Evolutionary conservation across 37 sponge, comb jelly and placozoan species (phyloP).

Genomic region (Crambe crambe): DNA sequence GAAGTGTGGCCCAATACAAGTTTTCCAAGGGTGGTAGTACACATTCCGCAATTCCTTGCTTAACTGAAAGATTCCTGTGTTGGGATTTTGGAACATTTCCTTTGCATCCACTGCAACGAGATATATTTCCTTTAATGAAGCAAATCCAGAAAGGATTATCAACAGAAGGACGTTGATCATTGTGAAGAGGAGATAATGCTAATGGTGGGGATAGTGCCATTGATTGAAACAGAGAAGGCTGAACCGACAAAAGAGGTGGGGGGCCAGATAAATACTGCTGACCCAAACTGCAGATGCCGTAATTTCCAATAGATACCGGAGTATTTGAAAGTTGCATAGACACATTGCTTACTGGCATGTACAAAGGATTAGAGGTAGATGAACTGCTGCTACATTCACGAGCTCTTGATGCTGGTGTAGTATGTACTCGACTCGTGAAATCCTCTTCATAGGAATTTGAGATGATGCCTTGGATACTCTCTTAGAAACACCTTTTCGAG

Average conservation of each 20-base stretch:
- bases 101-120: conserved; percentile 13
- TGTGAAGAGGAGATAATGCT: not conserved
- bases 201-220: not conserved
- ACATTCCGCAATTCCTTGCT: not conserved
- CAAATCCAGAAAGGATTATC: not conserved
- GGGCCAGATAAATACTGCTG: not conserved
- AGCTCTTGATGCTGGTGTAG: not conserved
- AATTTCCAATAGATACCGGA: not conserved
- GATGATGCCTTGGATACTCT: not conserved
- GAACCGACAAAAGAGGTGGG: not conserved
- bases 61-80: not conserved
- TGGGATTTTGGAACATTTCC: conserved; percentile 2
- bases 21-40: conserved; percentile 12
- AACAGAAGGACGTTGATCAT: not conserved
- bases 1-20: not conserved
- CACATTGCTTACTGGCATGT: not conserved
- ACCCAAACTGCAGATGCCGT: not conserved
- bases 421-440: not conserved
- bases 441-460: not conserved
- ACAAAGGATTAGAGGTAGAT: not conserved
- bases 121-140: not conserved
- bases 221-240: not conserved
- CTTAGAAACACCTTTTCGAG: not conserved
- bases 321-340: not conserved
- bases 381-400: not conserved